A percentile compares a stretch with the other conserved stretches of the same genome.
Conservation (phyloP, 2,888 invertebrate species). For the Buathra laborator region DNA sequence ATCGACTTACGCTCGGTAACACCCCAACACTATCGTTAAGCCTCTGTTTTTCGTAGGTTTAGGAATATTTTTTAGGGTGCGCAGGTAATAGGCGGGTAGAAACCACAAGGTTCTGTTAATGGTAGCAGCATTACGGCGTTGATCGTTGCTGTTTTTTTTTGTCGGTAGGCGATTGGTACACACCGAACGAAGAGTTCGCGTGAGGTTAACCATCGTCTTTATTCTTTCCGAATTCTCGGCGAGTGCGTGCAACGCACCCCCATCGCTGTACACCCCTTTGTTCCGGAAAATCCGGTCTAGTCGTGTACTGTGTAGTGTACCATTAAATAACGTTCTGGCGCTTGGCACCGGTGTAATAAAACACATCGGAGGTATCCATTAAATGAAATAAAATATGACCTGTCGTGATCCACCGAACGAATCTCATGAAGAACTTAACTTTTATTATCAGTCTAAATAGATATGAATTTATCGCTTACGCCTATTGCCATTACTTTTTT, state of each 20-base stretch:
- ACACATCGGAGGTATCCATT: constrained; percentile 57
- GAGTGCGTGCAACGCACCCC: constrained; percentile 57
- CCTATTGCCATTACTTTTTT: constrained; percentile 31
- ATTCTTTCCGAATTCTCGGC: constrained; percentile 27
- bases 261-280: constrained; percentile 49
- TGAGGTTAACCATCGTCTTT: constrained; percentile 56
- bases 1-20: constrained; percentile 71
- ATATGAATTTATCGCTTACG: constrained; percentile 43
- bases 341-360: constrained; percentile 51
- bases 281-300: constrained; percentile 66
- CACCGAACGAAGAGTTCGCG: constrained; percentile 43
- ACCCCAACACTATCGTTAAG: constrained; percentile 78
- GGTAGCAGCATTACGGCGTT: background rate
- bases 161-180: background rate
- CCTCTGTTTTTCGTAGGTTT: constrained; percentile 71
- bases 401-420: constrained; percentile 51
- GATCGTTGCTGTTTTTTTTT: constrained; percentile 22
- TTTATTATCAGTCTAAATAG: constrained; percentile 48
- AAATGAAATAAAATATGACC: constrained; percentile 59
- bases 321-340: constrained; percentile 55
- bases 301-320: constrained; percentile 24
- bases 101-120: background rate
- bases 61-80: constrained; percentile 75
- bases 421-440: constrained; percentile 52
- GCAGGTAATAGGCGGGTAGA: constrained; percentile 34